These are phyloP conservation scores for Macrotis lagotis DNA, from an alignment of 2,113 vertebrate species.

Conservation along the genomic window DNA sequence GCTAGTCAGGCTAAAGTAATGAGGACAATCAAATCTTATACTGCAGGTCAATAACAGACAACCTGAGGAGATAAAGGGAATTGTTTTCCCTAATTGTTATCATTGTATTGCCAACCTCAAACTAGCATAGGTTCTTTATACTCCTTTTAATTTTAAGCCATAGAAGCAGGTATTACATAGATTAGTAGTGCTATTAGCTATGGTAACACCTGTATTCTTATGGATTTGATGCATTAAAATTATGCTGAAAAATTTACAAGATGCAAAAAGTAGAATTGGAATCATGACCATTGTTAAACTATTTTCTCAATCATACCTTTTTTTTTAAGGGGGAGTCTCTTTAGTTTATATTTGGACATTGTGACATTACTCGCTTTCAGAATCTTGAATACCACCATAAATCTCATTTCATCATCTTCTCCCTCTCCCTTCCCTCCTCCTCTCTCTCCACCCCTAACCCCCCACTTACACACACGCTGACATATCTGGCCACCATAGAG, in stretches of 20 bases:
- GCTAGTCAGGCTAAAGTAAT: conserved; percentile 52
- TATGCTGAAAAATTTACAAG: conserved; percentile 33
- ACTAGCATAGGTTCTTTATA: conserved; percentile 37
- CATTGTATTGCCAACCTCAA: conserved; percentile 31
- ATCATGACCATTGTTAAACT: conserved; percentile 5
- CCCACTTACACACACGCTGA: too few relatives aligned
- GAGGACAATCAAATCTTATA: conserved; percentile 38
- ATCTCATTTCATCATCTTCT: too few relatives aligned
- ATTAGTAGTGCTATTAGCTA: conserved; percentile 26
- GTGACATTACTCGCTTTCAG: conserved; percentile 26
- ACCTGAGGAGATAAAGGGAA: not conserved
- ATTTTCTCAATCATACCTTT: conserved; percentile 47
- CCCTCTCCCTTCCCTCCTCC: not conserved
- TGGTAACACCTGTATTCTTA: conserved; percentile 46
- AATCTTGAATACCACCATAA: not conserved
- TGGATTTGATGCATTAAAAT: conserved; percentile 44
- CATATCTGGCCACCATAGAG: not conserved
- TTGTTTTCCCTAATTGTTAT: conserved; percentile 13
- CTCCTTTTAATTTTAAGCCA: conserved; percentile 48
- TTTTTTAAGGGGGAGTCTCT: not conserved
- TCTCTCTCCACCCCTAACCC: not conserved
- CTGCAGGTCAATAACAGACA: conserved; percentile 35
- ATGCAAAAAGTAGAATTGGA: conserved; percentile 11
- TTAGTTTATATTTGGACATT: conserved; percentile 21
- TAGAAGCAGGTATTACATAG: conserved; percentile 28